Conservation (phyloP, 2,113 vertebrate genomes). For the Damaliscus lunatus region DNA sequence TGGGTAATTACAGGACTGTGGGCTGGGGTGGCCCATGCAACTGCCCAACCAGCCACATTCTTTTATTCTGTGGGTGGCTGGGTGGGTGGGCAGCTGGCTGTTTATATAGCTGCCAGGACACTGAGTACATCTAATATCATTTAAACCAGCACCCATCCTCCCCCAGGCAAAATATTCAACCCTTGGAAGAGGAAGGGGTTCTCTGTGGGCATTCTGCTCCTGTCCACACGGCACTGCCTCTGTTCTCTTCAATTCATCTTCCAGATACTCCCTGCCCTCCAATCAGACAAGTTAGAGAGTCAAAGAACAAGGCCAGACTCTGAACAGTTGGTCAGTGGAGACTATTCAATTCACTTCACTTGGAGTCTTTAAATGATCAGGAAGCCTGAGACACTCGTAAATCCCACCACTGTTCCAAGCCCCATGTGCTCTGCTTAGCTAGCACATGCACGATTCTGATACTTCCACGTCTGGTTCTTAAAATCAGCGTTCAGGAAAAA, state of each 20-base stretch:
- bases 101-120: not conserved
- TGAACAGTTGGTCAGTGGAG: not conserved
- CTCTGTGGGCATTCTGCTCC: not conserved
- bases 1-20: conserved; percentile 42
- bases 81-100: not conserved
- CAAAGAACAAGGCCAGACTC: not conserved
- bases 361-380: not conserved
- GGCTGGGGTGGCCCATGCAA: conserved; percentile 27
- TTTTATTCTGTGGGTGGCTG: not conserved
- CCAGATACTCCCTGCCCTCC: not conserved
- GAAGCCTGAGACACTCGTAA: not conserved
- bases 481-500: not conserved
- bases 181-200: not conserved
- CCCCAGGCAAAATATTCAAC: not conserved
- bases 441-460: not conserved
- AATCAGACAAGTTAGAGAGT: not conserved
- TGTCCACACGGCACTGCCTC: not conserved
- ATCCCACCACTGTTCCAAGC: not conserved
- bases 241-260: not conserved
- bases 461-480: not conserved
- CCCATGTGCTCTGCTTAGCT: not conserved
- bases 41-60: conserved; percentile 36
- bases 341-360: not conserved
- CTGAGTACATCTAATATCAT: not conserved
- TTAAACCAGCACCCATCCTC: not conserved